These are phyloP conservation scores for Argopecten irradians DNA, from an alignment of 1,140 invertebrate species.

Conservation along the genomic window DNA sequence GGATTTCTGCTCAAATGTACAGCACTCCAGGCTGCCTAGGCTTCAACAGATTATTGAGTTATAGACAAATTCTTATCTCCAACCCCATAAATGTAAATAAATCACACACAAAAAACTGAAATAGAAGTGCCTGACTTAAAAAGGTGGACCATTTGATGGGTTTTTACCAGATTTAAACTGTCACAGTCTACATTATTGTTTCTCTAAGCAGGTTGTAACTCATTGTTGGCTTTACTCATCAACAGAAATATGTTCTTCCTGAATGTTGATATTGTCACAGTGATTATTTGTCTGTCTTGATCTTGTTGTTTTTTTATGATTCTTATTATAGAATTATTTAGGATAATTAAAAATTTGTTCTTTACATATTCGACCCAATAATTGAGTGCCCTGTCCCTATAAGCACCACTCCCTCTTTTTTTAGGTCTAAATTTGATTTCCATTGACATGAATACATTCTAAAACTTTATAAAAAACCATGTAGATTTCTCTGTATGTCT, in stretches of 20 bases:
- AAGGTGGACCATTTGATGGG: not conserved
- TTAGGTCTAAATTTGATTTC: too few species aligned
- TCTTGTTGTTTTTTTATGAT: too few species aligned
- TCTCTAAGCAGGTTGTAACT: not conserved
- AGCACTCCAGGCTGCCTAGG: not conserved
- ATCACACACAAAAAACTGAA: not conserved
- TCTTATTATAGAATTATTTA: too few species aligned
- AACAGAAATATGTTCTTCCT: not conserved
- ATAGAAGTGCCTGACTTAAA: not conserved
- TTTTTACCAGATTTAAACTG: not conserved
- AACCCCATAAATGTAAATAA: not conserved
- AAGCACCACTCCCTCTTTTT: too few species aligned
- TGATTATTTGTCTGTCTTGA: not conserved
- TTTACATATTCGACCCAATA: too few species aligned
- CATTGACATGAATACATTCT: too few species aligned
- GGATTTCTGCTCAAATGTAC: not conserved
- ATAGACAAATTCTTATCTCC: not conserved
- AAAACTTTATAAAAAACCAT: too few species aligned
- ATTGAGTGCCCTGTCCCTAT: too few species aligned
- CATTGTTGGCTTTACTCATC: not conserved
- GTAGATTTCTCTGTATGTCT: too few species aligned
- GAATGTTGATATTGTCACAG: not conserved
- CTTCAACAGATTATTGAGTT: not conserved
- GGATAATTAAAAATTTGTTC: too few species aligned
- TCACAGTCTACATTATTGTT: not conserved